Evolutionary conservation across 2,888 invertebrate species (phyloP).

Genomic region (Nipponacmea schrenckii): DNA sequence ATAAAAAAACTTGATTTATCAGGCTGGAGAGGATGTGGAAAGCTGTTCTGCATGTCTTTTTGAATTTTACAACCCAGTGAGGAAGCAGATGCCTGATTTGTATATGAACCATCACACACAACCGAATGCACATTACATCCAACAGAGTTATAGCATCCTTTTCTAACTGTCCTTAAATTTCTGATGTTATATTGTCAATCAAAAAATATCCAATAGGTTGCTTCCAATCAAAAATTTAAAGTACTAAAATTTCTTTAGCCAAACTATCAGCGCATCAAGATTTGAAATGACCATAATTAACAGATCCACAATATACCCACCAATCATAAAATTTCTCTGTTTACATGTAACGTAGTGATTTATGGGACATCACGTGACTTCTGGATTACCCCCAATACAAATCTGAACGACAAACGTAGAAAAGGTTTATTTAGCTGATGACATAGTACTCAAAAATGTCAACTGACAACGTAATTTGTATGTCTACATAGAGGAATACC

Average conservation of each 20-base stretch:
- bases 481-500: too few relatives aligned
- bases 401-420: too few relatives aligned
- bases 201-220: too few relatives aligned
- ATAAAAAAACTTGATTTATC: slow-evolving; percentile 1
- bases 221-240: neutral
- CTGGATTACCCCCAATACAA: too few relatives aligned
- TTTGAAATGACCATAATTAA: slow-evolving; percentile 10
- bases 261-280: neutral
- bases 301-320: slow-evolving; percentile 8
- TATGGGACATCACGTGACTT: too few relatives aligned
- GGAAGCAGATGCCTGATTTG: too few relatives aligned
- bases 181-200: neutral
- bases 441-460: too few relatives aligned
- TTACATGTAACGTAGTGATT: neutral
- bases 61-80: slow-evolving; percentile 9
- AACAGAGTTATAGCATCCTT: slow-evolving; percentile 11
- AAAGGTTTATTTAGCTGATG: too few relatives aligned
- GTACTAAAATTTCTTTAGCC: neutral
- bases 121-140: slow-evolving; percentile 7
- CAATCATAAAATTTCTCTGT: neutral
- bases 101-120: too few relatives aligned
- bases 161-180: slow-evolving; percentile 8
- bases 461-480: too few relatives aligned
- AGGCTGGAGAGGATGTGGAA: slow-evolving; percentile 6
- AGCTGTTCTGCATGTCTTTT: neutral